phyloP scores from a whole-genome alignment of 2,888 invertebrate genomes.

The Operophtera brumata region DNA sequence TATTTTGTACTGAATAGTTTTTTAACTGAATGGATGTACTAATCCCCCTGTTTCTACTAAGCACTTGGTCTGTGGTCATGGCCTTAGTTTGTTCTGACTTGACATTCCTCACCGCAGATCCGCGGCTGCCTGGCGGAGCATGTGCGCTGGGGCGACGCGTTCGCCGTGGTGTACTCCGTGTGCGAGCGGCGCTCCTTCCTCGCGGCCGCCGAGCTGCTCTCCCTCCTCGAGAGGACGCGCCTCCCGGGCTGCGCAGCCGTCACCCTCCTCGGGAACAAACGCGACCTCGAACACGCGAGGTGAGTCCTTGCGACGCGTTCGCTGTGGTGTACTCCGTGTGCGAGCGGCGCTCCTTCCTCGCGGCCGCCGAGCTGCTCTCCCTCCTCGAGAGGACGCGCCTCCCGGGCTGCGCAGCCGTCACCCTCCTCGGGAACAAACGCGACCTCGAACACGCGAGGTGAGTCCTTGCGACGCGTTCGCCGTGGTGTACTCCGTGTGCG shows the following conservation, averaged over 20 bases:
- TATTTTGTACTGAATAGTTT: too few relatives aligned
- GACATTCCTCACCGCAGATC: constrained; percentile 75
- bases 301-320: constrained; percentile 80
- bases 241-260: constrained; percentile 88
- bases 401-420: constrained; percentile 87
- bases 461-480: constrained; percentile 82
- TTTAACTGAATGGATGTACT: too few relatives aligned
- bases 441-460: constrained; percentile 91
- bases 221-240: constrained; percentile 85
- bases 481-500: constrained; percentile 88
- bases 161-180: constrained; percentile 90
- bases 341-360: constrained; percentile 76
- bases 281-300: constrained; percentile 91
- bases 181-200: constrained; percentile 74
- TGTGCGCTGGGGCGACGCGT: constrained; percentile 91
- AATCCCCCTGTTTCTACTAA: too few relatives aligned
- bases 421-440: constrained; percentile 89
- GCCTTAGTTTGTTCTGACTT: neutral
- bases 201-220: constrained; percentile 86
- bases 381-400: constrained; percentile 86
- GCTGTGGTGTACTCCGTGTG: constrained; percentile 90
- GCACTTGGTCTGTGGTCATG: too few relatives aligned
- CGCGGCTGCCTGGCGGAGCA: constrained; percentile 88
- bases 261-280: constrained; percentile 88
- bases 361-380: constrained; percentile 86